Percentiles rank a stretch among this genome's conserved stretches.
Evolutionary conservation across 2,888 invertebrate species (phyloP).

Genomic region (Ephialtes manifestator): DNA sequence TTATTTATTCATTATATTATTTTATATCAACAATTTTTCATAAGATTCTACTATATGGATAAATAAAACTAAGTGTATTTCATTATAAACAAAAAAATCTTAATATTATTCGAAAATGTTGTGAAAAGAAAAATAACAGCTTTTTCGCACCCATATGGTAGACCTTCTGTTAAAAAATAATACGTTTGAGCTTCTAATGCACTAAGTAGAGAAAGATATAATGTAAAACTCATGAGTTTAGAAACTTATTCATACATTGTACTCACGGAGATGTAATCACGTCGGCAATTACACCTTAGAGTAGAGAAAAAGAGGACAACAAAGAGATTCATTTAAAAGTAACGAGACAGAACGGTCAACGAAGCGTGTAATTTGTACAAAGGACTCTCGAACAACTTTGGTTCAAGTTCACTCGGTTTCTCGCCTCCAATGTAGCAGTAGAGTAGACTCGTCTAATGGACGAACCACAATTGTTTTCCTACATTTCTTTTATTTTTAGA

Average conservation of each 20-base stretch:
- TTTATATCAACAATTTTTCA: too few relatives aligned
- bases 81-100: too few relatives aligned
- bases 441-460: not conserved
- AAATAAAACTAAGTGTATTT: too few relatives aligned
- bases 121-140: too few relatives aligned
- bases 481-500: not conserved
- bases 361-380: constrained; percentile 42
- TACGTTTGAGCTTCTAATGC: too few relatives aligned
- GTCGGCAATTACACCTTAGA: constrained; percentile 1
- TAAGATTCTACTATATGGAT: too few relatives aligned
- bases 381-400: constrained; percentile 28
- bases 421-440: not conserved
- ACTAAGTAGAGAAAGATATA: too few relatives aligned
- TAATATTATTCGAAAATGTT: too few relatives aligned
- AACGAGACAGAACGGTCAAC: constrained; percentile 51
- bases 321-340: constrained; percentile 41
- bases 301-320: constrained; percentile 2
- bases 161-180: too few relatives aligned
- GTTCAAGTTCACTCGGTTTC: constrained; percentile 16
- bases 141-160: too few relatives aligned
- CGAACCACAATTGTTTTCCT: not conserved
- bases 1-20: too few relatives aligned
- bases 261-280: not conserved
- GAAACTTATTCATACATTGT: not conserved
- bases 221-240: too few relatives aligned